A percentile compares a stretch with the other conserved stretches of the same genome.
Evolutionary conservation across 1,140 invertebrate genomes (phyloP).

Genomic region (Drosophila kohkoa): DNA sequence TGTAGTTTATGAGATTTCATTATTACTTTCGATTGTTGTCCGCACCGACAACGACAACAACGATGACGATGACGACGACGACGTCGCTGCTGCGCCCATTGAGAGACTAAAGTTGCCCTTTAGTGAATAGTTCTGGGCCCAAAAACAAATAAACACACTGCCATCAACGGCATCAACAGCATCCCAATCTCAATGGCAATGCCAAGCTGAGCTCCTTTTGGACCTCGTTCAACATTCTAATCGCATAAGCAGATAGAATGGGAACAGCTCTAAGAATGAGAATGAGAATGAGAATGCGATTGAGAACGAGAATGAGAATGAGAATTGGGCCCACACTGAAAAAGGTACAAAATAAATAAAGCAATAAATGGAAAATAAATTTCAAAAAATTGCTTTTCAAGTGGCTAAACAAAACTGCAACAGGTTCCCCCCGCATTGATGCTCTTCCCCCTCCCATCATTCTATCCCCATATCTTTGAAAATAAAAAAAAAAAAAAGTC

Average conservation of each 20-base stretch:
- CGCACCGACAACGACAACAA: constrained; percentile 4
- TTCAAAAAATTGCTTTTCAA: constrained; percentile 80
- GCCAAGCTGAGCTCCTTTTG: constrained; percentile 50
- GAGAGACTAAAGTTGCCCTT: constrained; percentile 40
- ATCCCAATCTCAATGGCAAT: constrained; percentile 9
- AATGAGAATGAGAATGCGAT: not conserved
- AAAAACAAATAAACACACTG: constrained; percentile 75
- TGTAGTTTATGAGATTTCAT: constrained; percentile 79
- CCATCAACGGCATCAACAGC: constrained; percentile 43
- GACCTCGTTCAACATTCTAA: constrained; percentile 49
- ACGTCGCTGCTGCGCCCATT: constrained; percentile 47
- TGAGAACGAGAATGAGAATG: not conserved
- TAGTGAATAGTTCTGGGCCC: constrained; percentile 58
- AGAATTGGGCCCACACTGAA: constrained; percentile 59
- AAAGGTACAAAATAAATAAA: constrained; percentile 76
- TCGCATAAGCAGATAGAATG: constrained; percentile 75
- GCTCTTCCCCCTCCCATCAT: constrained; percentile 8
- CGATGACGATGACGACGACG: constrained; percentile 14
- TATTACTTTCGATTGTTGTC: constrained; percentile 81
- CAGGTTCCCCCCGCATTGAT: constrained; percentile 31
- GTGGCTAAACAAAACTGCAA: constrained; percentile 58
- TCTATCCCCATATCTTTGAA: too few relatives aligned
- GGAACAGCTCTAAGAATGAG: constrained; percentile 20
- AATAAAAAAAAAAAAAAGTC: not conserved
- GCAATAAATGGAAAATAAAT: constrained; percentile 82